phyloP scores from a whole-genome alignment of 2,113 vertebrate genomes.

The Clarias magur region DNA sequence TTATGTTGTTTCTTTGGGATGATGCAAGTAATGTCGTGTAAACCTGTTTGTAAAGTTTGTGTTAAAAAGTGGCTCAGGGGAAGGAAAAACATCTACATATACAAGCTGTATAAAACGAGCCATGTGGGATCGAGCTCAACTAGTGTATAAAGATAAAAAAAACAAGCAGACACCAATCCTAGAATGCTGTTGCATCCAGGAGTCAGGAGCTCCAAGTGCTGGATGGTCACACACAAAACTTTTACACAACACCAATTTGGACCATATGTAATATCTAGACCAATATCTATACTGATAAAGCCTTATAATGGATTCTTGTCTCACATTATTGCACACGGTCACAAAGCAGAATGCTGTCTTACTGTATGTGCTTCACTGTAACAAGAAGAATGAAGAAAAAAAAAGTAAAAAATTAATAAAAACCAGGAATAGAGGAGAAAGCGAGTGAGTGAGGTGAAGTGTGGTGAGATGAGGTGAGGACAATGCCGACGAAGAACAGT shows the following conservation, averaged over 20 bases:
- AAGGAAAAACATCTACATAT: slow-evolving; percentile 34
- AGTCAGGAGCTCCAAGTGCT: too few relatives aligned
- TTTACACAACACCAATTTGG: too few relatives aligned
- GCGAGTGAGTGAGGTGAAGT: background rate
- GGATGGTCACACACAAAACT: too few relatives aligned
- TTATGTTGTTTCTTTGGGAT: background rate
- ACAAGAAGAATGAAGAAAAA: background rate
- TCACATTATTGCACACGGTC: slow-evolving; percentile 50
- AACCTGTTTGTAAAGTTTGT: slow-evolving; percentile 57
- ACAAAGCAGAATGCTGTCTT: slow-evolving; percentile 2
- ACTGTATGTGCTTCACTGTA: background rate
- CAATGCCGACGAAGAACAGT: slow-evolving; percentile 68
- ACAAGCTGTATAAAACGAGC: background rate
- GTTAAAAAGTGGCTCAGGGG: slow-evolving; percentile 54
- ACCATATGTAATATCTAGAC: too few relatives aligned
- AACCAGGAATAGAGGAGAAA: background rate
- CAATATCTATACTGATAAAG: background rate
- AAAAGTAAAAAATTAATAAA: background rate
- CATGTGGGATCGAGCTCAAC: too few relatives aligned
- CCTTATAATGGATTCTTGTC: slow-evolving; percentile 23
- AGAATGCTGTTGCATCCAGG: too few relatives aligned
- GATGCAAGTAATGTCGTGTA: slow-evolving; percentile 51
- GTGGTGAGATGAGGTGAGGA: background rate
- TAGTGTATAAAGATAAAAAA: too few relatives aligned
- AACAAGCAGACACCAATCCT: too few relatives aligned